Base-by-base conservation (phyloP, 2,113 vertebrate genomes). In the Ellobius talpinus region DNA sequence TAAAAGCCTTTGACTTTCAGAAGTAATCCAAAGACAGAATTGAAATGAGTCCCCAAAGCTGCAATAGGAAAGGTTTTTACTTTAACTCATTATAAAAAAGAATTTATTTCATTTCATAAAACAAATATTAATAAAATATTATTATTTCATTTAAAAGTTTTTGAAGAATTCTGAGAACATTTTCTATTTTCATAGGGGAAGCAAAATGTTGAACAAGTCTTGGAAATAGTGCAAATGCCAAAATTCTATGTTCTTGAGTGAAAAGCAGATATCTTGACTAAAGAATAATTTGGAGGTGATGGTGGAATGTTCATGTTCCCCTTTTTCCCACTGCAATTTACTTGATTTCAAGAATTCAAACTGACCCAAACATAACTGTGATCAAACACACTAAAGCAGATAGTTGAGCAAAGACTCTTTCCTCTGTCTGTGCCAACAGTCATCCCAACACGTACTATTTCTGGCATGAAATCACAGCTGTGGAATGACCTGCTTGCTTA, bases 391-490 rank as follows among this genome's bases (percentile, higher is more conserved):
- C 45, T 87, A 33, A 94, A 31, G 92, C 47, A 65, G 39, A 50
- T 14, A 55, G 52, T 70, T n/a, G 76, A 77, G 55, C 85, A 45
- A 81, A 26, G 65, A n/a, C 87, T 89, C 78, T 29, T 91, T 77
- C 63, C 7, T 74, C 45, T 36, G 2, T 39, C 87, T 23, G 21
- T 29, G n/a, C 82, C 39, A 88, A 36, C 24, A 66, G 42, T 50
- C 82, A 39, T 74, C 58, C n/a, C 86, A 85, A 87, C 2, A 31
- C 12, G 3, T 79, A 21, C 42, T 90, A 91, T 92, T 87, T 47
- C 87, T 91, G 85, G 66, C 85, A 94, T 65, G 82, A 95, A 91
- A 86, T 84, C 55, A 47, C 85, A 95, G 72, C 78, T 95, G 76
- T 92, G 91, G 74, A 72, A 93, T 50, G 86, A 91, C 21, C 31